Evolutionary conservation across 2,888 invertebrate genomes (phyloP), one percentile per base, ranked within the genome.

Genomic region (Biston betularia): DNA sequence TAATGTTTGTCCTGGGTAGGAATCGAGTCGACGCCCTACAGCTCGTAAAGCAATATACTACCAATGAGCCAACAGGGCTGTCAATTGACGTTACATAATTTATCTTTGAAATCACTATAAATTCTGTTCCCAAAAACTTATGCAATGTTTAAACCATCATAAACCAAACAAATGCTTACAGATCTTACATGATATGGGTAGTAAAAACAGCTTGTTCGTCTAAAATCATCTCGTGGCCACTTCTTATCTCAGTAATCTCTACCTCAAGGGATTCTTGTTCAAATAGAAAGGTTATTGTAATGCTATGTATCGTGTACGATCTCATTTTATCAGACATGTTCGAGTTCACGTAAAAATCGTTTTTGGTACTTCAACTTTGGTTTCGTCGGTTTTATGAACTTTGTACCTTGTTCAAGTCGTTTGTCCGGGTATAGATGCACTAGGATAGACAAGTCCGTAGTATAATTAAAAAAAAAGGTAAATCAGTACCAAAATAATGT

Each of bases 251-350:
- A 59, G 56, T 42, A 59, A 68, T 68, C 67, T 50, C 9, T 45
- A 56, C 57, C 66, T 46, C 62, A 40, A 66, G 68, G 72, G 72
- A 72, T 55, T 74, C 72, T 64, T 73, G 70, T 71, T 68, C 71
- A 65, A 70, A 75, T 77, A 61, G 64, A 69, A 74, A 77, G 71
- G 70, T 75, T 72, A 76, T 76, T 79, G 73, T 79, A 76, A 78
- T 77, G 56, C 42, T 71, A 79, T 77, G 75, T 79, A 79, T 79
- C 78, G 64, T 35, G 62, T 70, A 70, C 66, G 63, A 78, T 79
- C 76, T 75, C 57, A 65, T 57, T 58, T 72, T 75, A 77, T 77
- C 76, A 70, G 69, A 69, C 70, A 63, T 58, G 66, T 68, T 68
- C 68, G 70, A 50, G 50, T 63, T 15, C 12, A 68, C 63, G 35